Conservation (phyloP, 2,888 invertebrate species). For the Orthosia incerta region DNA sequence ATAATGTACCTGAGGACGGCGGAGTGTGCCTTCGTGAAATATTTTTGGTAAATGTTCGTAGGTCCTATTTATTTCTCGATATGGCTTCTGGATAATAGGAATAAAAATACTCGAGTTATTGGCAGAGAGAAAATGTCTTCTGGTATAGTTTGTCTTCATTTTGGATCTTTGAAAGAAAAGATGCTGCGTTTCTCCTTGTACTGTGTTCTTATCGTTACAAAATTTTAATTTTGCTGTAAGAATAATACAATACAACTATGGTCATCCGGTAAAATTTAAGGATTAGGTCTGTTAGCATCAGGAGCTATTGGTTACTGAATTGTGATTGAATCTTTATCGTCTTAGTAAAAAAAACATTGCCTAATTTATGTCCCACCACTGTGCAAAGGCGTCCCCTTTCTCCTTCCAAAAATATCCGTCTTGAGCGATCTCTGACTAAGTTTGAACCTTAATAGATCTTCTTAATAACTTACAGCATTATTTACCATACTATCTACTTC, state of each 20-base stretch:
- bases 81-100: background rate
- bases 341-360: too few species aligned
- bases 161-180: background rate
- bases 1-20: conserved; percentile 73
- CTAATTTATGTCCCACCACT: too few species aligned
- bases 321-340: too few species aligned
- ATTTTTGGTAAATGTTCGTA: conserved; percentile 44
- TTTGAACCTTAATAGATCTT: too few species aligned
- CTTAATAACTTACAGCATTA: too few species aligned
- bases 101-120: background rate
- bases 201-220: too few species aligned
- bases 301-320: background rate
- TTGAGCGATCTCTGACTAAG: too few species aligned
- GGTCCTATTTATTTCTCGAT: conserved; percentile 1
- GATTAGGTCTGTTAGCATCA: background rate
- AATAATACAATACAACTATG: background rate
- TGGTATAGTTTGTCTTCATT: background rate
- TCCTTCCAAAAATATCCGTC: too few species aligned
- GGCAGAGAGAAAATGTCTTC: background rate
- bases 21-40: conserved; percentile 55
- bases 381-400: too few species aligned
- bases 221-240: too few species aligned
- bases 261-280: background rate
- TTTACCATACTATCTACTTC: background rate
- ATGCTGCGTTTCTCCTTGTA: background rate